Percentiles rank a stretch among this genome's conserved stretches.
phyloP scores from a whole-genome alignment of 2,888 invertebrate species.

The Escarpia spicata region DNA sequence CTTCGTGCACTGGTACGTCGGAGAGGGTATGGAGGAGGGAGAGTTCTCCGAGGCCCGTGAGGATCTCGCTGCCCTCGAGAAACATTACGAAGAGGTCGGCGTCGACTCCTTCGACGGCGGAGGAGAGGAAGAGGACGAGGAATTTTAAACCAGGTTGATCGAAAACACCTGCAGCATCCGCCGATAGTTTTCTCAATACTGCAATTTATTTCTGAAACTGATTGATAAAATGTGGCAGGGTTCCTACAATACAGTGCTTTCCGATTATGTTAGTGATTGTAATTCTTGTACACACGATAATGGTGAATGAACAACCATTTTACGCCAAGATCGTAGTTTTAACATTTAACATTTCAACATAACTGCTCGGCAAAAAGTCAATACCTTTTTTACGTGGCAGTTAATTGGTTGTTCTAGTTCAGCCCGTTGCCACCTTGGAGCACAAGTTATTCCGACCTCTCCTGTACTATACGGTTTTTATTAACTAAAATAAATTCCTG shows the following conservation, averaged over 20 bases:
- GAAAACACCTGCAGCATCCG: too few species aligned
- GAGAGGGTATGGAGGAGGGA: constrained; percentile 80
- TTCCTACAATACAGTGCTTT: too few species aligned
- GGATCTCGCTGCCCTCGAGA: constrained; percentile 71
- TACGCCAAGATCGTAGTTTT: too few species aligned
- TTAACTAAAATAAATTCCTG: neutral
- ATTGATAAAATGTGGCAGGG: too few species aligned
- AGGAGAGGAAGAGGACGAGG: neutral
- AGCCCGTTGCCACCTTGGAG: neutral
- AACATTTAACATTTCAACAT: too few species aligned
- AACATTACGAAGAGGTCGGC: constrained; percentile 57
- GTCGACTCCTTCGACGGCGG: constrained; percentile 52
- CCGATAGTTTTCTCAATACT: too few species aligned
- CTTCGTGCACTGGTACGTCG: constrained; percentile 88
- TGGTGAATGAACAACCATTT: too few species aligned
- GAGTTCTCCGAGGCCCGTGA: constrained; percentile 91
- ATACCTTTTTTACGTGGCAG: neutral
- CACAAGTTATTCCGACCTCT: neutral
- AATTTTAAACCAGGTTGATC: neutral
- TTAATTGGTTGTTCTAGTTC: neutral
- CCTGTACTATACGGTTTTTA: neutral
- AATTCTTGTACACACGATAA: too few species aligned
- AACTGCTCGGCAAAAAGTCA: too few species aligned
- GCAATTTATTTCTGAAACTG: too few species aligned
- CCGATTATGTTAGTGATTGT: too few species aligned